A percentile compares a stretch with the other conserved stretches of the same genome.
phyloP scores from a whole-genome alignment of 2,888 invertebrate species.

The Acleris laterana region DNA sequence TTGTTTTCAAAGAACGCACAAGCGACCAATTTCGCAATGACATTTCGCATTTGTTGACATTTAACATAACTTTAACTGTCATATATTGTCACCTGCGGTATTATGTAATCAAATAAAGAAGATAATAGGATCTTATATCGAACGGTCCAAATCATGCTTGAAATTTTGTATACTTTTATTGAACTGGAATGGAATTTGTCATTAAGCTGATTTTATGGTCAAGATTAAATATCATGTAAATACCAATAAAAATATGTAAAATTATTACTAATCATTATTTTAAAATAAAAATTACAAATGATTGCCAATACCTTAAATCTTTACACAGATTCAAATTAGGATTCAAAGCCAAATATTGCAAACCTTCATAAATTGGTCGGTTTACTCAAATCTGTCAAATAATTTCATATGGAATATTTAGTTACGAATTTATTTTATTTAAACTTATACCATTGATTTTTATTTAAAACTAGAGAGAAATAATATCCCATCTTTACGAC shows the following conservation, averaged over 20 bases:
- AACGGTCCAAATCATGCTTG: neutral
- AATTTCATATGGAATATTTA: constrained; percentile 8
- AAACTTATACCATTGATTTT: neutral
- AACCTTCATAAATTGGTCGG: constrained; percentile 9
- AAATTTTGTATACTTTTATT: neutral
- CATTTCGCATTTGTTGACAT: constrained; percentile 36
- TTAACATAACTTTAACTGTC: constrained; percentile 15
- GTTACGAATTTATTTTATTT: constrained; percentile 19
- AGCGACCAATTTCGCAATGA: constrained; percentile 33
- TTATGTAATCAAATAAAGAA: constrained; percentile 13
- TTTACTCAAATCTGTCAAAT: constrained; percentile 6
- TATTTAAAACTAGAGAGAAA: constrained; percentile 11
- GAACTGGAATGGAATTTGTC: no score
- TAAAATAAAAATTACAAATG: no score
- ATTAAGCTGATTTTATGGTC: no score
- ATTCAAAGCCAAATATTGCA: neutral
- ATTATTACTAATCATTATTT: no score
- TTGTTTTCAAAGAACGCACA: constrained; percentile 27
- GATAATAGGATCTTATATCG: neutral
- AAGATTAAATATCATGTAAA: no score
- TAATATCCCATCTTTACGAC: neutral
- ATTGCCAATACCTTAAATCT: no score
- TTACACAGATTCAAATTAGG: neutral
- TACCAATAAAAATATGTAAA: no score
- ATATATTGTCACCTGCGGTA: constrained; percentile 3